Conservation (phyloP, 2,113 vertebrate genomes). For the Oreotrochilus melanogaster region DNA sequence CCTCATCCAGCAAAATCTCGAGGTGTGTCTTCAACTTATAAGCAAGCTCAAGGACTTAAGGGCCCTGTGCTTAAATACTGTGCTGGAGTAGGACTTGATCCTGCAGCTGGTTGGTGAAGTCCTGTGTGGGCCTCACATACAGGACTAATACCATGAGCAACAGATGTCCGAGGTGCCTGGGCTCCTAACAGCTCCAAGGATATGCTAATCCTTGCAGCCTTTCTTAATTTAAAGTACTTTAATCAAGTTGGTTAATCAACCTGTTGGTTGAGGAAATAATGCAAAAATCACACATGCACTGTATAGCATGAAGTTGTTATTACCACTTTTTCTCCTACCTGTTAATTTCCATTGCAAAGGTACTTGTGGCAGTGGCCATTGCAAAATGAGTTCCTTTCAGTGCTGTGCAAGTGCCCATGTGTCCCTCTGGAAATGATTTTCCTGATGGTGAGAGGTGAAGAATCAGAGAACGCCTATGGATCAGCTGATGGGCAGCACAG, state of each 20-base stretch:
- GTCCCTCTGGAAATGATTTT: not conserved
- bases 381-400: not conserved
- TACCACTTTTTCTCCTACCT: not conserved
- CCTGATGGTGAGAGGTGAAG: not conserved
- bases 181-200: not conserved
- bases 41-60: not conserved
- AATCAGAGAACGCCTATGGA: not conserved
- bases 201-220: not conserved
- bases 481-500: not conserved
- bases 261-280: not conserved
- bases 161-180: rapidly evolving
- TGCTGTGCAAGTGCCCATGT: rapidly evolving
- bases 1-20: not conserved
- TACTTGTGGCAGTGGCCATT: not conserved
- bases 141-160: not conserved
- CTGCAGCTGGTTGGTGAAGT: not conserved
- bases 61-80: not conserved
- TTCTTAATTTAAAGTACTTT: not conserved
- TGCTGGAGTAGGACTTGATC: not conserved
- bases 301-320: not conserved
- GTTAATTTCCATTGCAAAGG: not conserved
- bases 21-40: not conserved
- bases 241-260: not conserved
- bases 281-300: not conserved
- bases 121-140: not conserved